Percentiles rank a stretch among this genome's conserved stretches.
phyloP scores from a whole-genome alignment of 2,113 vertebrate species.

The Megalops atlanticus region DNA sequence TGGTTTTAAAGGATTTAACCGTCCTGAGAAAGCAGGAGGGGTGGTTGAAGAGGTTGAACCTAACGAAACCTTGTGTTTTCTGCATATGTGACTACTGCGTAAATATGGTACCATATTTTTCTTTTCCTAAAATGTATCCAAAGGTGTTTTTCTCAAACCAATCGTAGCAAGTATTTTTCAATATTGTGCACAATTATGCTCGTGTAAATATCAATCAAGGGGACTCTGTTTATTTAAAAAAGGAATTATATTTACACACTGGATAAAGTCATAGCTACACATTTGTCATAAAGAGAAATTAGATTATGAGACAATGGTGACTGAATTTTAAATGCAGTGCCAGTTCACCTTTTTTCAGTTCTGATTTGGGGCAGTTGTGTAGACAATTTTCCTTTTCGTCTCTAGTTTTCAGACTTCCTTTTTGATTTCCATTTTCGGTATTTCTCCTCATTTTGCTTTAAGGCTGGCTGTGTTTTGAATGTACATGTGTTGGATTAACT shows the following conservation, averaged over 20 bases:
- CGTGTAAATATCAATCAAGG: slow-evolving; percentile 26
- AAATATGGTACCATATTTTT: slow-evolving; percentile 11
- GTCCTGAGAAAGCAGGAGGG: no score
- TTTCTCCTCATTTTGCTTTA: neutral
- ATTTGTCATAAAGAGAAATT: neutral
- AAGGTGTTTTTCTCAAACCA: neutral
- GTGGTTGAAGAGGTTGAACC: no score
- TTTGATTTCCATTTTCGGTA: neutral
- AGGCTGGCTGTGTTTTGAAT: neutral
- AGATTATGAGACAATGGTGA: neutral
- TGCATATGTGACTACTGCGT: neutral
- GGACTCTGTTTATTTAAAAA: slow-evolving; percentile 22
- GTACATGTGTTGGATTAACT: neutral
- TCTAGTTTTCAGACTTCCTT: neutral
- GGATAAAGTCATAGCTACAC: neutral
- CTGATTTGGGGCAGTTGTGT: neutral
- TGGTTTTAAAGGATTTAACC: no score
- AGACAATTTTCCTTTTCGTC: neutral
- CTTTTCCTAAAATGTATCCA: neutral
- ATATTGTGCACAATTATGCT: slow-evolving; percentile 20
- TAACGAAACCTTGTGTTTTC: neutral
- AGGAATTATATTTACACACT: slow-evolving; percentile 19
- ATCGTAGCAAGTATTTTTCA: neutral
- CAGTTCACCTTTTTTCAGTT: neutral
- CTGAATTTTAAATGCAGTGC: neutral